A percentile compares a stretch with the other conserved stretches of the same genome.
Conservation (phyloP, 2,797 vertebrate genomes). For the Hirundo rustica region DNA sequence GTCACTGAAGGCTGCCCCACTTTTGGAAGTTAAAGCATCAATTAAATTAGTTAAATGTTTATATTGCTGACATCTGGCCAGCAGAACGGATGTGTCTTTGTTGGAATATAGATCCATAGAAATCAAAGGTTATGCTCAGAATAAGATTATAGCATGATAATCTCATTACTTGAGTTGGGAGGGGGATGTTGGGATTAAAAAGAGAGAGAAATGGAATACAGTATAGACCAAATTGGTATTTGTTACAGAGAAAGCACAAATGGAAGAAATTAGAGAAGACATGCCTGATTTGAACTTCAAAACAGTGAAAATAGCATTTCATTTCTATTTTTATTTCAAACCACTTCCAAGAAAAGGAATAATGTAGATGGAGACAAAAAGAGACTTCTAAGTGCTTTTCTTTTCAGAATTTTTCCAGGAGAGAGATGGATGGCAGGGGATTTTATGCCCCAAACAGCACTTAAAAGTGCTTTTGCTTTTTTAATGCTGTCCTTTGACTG, state of each 20-base stretch:
- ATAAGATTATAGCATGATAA: constrained; percentile 37
- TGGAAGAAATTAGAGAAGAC: constrained; percentile 21
- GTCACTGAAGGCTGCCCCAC: neutral
- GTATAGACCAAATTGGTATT: neutral
- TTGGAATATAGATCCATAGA: neutral
- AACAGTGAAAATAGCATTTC: constrained; percentile 53
- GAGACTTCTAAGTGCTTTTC: constrained; percentile 33
- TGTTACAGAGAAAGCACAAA: neutral
- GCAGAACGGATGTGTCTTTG: neutral
- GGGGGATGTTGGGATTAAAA: neutral
- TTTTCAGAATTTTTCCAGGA: neutral
- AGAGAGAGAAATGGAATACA: neutral
- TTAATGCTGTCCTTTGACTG: neutral
- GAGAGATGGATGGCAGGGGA: constrained; percentile 28
- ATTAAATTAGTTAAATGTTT: constrained; percentile 28
- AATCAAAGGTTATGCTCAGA: constrained; percentile 33
- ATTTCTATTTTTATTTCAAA: constrained; percentile 58
- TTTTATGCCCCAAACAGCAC: constrained; percentile 40
- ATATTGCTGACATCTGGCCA: constrained; percentile 5
- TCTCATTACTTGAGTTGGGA: constrained; percentile 9
- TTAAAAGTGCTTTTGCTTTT: constrained; percentile 47
- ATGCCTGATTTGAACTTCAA: constrained; percentile 30
- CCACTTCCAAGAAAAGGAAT: constrained; percentile 12
- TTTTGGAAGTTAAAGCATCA: constrained; percentile 7
- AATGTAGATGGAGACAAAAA: constrained; percentile 16